Evolutionary conservation across 2,888 invertebrate species (phyloP), one percentile per base, ranked within the genome.

Genomic region (Drosophila acutilabella): DNA sequence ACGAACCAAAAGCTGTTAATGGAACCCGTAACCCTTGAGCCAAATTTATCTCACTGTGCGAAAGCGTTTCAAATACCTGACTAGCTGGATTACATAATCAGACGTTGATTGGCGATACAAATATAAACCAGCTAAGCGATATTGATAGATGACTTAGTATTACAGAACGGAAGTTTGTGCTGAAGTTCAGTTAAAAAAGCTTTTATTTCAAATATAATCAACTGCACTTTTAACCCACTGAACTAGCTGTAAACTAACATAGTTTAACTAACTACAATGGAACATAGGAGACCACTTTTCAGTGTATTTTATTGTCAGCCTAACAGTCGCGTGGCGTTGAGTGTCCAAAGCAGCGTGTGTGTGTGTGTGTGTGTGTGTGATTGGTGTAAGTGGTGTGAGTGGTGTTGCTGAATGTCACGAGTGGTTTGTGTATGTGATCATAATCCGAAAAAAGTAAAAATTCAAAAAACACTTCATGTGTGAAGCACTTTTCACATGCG

Each of bases 401-500:
- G 30, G 30, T 30, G 8, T 30, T 30, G 33, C 52, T 71, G 64
- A 30, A 56, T 58, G 50, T 65, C 66, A 64, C 57, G 61, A 73
- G 71, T 74, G 68, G 71, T 68, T 74, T 60, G 62, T 73, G 77
- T 73, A 53, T 78, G 68, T 61, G 83, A 76, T 81, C 76, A 74
- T 81, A 78, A 78, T 81, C 76, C 82, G 57, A 74, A 81, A 79
- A 84, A 72, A 69, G 71, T 72, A 81, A 74, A 74, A 71, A 74
- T 78, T 71, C 64, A 40, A 59, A 74, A 78, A 78, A 74, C 85
- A 84, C 80, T 85, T 85, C 82, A 81, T 81, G 84, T 90, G 89
- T 81, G 84, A 86, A 89, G 77, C 79, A 85, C 90, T 89, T 89
- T 89, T 90, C 90, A 89, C 88, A 88, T 89, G 76, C 88, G 89